phyloP scores from a whole-genome alignment of 2,113 vertebrate genomes.

The Eulemur rufifrons region DNA sequence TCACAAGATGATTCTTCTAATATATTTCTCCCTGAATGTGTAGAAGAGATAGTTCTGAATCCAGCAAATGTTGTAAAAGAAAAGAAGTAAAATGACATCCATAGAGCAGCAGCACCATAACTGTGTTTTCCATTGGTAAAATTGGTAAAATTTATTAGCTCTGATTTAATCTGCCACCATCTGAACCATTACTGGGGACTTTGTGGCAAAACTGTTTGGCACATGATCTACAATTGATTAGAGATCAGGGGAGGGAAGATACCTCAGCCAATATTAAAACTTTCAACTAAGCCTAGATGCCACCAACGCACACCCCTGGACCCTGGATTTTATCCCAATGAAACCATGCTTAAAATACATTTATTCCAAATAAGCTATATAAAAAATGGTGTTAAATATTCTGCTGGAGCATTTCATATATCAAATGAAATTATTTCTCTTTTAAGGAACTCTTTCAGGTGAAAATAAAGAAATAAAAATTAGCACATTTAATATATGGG shows the following conservation, averaged over 20 bases:
- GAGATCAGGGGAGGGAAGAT: not conserved
- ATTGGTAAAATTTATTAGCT: not conserved
- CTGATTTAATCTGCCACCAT: not conserved
- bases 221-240: not conserved
- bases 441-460: not conserved
- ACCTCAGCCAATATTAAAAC: not conserved
- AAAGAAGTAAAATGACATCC: not conserved
- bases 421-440: not conserved
- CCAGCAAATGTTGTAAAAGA: not conserved
- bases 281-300: not conserved
- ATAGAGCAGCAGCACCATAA: not conserved
- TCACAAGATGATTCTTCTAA: not conserved
- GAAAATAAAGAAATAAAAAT: slow-evolving; percentile 32
- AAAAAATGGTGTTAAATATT: not conserved
- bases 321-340: not conserved
- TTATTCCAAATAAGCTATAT: not conserved
- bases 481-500: not conserved
- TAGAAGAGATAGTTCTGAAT: not conserved
- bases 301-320: not conserved
- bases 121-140: not conserved
- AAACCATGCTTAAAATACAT: not conserved
- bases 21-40: not conserved
- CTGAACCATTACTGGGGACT: not conserved
- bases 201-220: not conserved
- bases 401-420: not conserved